Evolutionary conservation across 2,888 invertebrate genomes (phyloP).

Genomic region (Volucella zonaria): DNA sequence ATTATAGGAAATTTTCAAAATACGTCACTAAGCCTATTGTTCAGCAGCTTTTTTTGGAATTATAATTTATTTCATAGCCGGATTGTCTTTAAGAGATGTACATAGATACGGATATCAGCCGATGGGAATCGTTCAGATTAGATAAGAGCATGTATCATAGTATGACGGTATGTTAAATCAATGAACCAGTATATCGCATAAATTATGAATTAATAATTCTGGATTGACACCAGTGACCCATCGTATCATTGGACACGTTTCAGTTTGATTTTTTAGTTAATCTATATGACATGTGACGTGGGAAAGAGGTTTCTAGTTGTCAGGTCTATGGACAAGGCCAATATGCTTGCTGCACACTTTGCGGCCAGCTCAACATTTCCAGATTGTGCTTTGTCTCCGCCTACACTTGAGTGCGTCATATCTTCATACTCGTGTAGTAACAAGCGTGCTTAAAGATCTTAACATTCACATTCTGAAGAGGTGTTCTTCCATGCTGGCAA

Average conservation of each 20-base stretch:
- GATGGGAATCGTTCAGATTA: too few species aligned
- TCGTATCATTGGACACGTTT: background rate
- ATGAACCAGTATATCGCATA: slow-evolving; percentile 25
- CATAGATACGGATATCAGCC: background rate
- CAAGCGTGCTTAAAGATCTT: too few species aligned
- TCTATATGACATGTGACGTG: slow-evolving; percentile 1
- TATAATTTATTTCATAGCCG: slow-evolving; percentile 53
- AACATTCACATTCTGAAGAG: too few species aligned
- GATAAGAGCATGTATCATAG: background rate
- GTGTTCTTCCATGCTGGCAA: too few species aligned
- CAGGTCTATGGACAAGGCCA: too few species aligned
- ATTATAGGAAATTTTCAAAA: background rate
- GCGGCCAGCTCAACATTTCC: too few species aligned
- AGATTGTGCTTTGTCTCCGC: too few species aligned
- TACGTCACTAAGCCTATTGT: slow-evolving; percentile 26
- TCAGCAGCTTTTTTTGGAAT: background rate
- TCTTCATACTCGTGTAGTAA: too few species aligned
- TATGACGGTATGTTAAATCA: background rate
- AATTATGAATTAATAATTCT: slow-evolving; percentile 35
- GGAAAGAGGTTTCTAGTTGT: too few species aligned
- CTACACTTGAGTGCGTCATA: too few species aligned
- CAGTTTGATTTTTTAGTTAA: slow-evolving; percentile 7
- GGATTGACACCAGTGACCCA: slow-evolving; percentile 42
- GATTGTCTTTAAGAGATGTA: slow-evolving; percentile 11
- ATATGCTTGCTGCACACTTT: too few species aligned